Conservation (phyloP, 2,888 invertebrate species). For the Heliothis peltigera region DNA sequence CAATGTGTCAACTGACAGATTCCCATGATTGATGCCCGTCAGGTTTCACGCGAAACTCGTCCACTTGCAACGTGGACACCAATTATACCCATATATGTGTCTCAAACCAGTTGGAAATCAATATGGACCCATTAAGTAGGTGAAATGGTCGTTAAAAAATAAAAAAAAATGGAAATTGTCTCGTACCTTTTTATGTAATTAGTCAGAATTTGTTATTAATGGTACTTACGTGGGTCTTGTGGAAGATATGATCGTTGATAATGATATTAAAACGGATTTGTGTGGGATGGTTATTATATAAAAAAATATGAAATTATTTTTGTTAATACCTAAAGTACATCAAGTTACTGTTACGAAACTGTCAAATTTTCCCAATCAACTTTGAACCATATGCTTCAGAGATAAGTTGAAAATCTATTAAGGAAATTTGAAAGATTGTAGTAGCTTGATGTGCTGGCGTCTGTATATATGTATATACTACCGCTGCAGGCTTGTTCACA, state of each 20-base stretch:
- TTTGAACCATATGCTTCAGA: too few species aligned
- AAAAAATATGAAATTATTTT: neutral
- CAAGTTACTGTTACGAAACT: too few species aligned
- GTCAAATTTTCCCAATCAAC: too few species aligned
- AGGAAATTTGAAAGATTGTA: too few species aligned
- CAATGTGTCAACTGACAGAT: constrained; percentile 31
- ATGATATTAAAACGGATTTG: neutral
- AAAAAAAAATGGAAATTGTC: neutral
- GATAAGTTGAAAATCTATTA: too few species aligned
- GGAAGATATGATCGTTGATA: neutral
- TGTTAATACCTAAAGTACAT: neutral
- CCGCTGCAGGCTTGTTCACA: too few species aligned
- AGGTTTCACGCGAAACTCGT: constrained; percentile 15
- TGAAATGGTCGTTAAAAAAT: constrained; percentile 16
- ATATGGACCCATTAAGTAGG: constrained; percentile 37
- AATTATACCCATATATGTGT: constrained; percentile 48
- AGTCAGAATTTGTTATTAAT: neutral
- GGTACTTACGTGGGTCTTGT: neutral
- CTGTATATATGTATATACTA: too few species aligned
- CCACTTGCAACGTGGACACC: constrained; percentile 28
- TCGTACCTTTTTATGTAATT: neutral
- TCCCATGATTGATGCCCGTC: constrained; percentile 42
- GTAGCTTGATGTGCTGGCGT: too few species aligned
- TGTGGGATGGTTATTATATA: neutral
- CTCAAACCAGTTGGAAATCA: constrained; percentile 47